Base-by-base conservation (phyloP, 2,113 vertebrate species). In the Colius striatus region DNA sequence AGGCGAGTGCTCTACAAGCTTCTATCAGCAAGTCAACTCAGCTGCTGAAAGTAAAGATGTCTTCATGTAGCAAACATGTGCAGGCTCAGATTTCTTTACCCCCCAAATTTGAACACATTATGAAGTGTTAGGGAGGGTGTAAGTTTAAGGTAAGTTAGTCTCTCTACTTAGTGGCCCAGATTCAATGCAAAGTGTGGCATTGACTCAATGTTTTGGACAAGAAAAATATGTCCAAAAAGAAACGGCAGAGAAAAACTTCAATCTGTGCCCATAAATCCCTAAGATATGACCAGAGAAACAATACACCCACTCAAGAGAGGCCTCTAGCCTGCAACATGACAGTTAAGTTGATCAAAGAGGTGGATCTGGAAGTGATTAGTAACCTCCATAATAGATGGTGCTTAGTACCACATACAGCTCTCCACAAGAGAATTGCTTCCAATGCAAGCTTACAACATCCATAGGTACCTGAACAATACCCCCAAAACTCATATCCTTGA, bases 61-160 rank as follows among this genome's bases (percentile, higher is more conserved):
- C 30, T 19, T 29, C 47, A 58, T 3, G 13, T 6, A 61, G 19
- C 22, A 79, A 86, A 26, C 23, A 45, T 8, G 10, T 50, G 26
- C 30, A 83, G 41, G 66, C 32, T 43, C 34, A 34, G 7, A 1
- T 30, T 74, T 47, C 12, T 36, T 47, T 83, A 43, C 21, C 20
- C 20, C 22, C 23, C 3, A 32, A 57, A 13, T 48, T 13, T 34
- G 26, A 92, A 61, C 4, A 48, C 17, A 54, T 6, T 50, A 71
- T 53, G 23, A 79, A 62, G 25, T 32, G 32, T 14, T 21, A 13
- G 12, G 6, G 16, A 61, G 1, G 0, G 0, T 9, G 23, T 16
- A 13, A 9, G 63, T 27, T 36, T 34, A 54, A 54, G 13, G 36
- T 15, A 62, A 72, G 18, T 80, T 76, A n/a, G 50, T 14, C 9